Base-by-base conservation (phyloP, 2,888 invertebrate species). In the Ichneumon xanthorius region DNA sequence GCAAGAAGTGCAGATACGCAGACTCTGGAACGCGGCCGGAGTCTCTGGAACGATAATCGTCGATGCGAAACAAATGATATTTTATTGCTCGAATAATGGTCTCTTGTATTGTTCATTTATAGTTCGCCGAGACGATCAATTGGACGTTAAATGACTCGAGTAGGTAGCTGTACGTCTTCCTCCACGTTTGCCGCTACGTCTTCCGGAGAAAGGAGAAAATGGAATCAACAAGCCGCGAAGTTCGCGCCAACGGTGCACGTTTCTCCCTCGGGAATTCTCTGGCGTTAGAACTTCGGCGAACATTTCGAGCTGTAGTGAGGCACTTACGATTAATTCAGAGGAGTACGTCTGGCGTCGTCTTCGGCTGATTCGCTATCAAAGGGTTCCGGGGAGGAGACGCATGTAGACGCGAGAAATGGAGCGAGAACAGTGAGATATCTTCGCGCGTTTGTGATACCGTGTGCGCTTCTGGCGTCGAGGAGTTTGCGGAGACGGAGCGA, bases 361-460 rank as follows among this genome's bases (percentile, higher is more conserved):
- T 78, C 7, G 58, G 22, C 26, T n/a, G 55, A 68, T 68, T 78
- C 67, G 58, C 68, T 68, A 78, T 68, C 58, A 58, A 78, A 78
- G 78, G 30, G 30, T 58, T 70, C 55, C 45, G 45, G 45, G 14
- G 68, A 58, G 68, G 58, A 70, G 26, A 63, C 58, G 58, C 26
- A 40, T 45, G n/a, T 40, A 11, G 58, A 70, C 70, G 55, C 55
- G 68, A 58, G 65, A 40, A 40, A 67, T 22, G 37, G 55, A 16
- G 1, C 40, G 22, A 40, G 45, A 50, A 67, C 53, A 22, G 30
- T 48, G 67, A 55, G 22, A 5, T 67, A 37, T 40, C 30, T 14
- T 30, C n/a, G 37, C 11, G 26, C 26, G n/a, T 70, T 68, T 48
- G 26, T n/a, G 30, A 30, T 4, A 30, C 58, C 58, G 22, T 48